Conservation (phyloP, 2,113 vertebrate species). For the Charadrius vociferus region DNA sequence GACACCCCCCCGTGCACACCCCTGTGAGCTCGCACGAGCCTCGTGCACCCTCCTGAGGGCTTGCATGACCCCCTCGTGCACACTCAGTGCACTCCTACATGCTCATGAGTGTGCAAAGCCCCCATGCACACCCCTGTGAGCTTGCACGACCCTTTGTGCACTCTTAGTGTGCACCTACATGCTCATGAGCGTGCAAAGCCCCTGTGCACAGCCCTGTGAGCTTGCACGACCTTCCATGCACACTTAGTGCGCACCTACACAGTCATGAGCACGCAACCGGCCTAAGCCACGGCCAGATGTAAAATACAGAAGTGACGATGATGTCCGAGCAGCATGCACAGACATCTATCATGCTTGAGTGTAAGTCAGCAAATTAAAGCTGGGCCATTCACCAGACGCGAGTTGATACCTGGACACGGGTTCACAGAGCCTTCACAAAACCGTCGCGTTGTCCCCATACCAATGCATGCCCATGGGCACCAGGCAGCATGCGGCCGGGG, state of each 20-base stretch:
- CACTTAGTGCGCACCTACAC: too few species aligned
- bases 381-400: fast-evolving
- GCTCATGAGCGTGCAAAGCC: background rate
- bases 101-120: background rate
- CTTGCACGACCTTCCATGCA: background rate
- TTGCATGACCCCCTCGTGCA: too few species aligned
- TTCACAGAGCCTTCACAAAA: background rate
- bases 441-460: background rate
- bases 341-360: background rate
- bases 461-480: fast-evolving
- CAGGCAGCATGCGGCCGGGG: background rate
- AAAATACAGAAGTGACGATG: background rate
- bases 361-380: background rate
- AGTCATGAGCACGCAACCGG: background rate
- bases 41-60: too few species aligned
- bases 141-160: too few species aligned
- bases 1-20: too few species aligned
- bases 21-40: too few species aligned
- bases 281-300: background rate
- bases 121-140: background rate
- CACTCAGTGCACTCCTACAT: background rate
- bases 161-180: too few species aligned
- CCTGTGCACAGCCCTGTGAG: background rate
- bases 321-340: background rate
- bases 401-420: background rate